Conservation (phyloP, 2,888 invertebrate species). For the Andrena fulva region DNA sequence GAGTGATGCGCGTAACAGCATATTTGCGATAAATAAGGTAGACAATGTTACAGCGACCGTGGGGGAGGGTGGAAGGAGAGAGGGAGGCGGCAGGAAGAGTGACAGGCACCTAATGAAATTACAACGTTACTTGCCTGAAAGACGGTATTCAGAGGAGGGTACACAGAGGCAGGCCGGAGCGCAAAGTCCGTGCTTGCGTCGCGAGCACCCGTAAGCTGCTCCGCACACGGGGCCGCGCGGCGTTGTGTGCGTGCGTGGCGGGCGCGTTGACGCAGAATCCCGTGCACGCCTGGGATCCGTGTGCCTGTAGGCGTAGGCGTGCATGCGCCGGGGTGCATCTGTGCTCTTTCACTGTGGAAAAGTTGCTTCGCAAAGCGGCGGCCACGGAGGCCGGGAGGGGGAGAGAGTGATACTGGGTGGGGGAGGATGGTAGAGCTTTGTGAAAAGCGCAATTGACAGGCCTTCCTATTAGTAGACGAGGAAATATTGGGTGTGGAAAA, state of each 20-base stretch:
- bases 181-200: constrained; percentile 55
- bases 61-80: neutral
- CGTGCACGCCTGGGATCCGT: neutral
- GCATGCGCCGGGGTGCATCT: constrained; percentile 41
- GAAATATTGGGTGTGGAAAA: constrained; percentile 66
- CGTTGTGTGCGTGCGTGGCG: neutral
- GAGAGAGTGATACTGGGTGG: neutral
- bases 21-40: neutral
- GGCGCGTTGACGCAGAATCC: constrained; percentile 10
- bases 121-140: constrained; percentile 74
- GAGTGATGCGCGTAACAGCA: neutral
- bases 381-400: constrained; percentile 9
- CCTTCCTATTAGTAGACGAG: constrained; percentile 75
- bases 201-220: neutral
- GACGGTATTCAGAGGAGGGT: constrained; percentile 54
- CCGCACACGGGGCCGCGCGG: neutral
- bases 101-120: constrained; percentile 73
- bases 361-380: constrained; percentile 64
- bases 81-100: constrained; percentile 4
- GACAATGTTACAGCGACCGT: neutral
- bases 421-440: constrained; percentile 66
- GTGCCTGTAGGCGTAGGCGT: constrained; percentile 21
- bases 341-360: constrained; percentile 61
- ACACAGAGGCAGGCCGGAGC: constrained; percentile 47
- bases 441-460: constrained; percentile 79